phyloP scores from a whole-genome alignment of 2,797 vertebrate genomes.

The Cephalopachus bancanus region DNA sequence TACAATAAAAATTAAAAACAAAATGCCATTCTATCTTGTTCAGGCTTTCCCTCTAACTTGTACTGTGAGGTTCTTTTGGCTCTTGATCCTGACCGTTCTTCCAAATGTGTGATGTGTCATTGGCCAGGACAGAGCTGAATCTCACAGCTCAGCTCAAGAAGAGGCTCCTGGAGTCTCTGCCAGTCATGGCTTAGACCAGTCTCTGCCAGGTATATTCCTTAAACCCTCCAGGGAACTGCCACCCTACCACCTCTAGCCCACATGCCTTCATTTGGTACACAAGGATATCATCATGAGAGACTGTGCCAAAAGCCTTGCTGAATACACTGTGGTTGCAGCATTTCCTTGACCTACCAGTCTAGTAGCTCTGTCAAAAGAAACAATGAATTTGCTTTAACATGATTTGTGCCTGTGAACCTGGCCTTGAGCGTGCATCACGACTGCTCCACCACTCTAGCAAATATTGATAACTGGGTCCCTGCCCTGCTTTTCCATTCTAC shows the following conservation, averaged over 20 bases:
- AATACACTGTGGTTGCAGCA: neutral
- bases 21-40: neutral
- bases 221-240: neutral
- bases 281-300: neutral
- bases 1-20: neutral
- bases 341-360: constrained; percentile 40
- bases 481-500: neutral
- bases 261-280: neutral
- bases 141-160: neutral
- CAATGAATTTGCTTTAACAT: neutral
- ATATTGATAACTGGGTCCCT: neutral
- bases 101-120: too few species aligned
- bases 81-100: neutral
- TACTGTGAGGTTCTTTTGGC: neutral
- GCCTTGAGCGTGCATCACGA: neutral
- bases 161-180: too few species aligned
- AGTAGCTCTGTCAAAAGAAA: constrained; percentile 6
- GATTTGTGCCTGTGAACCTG: constrained; percentile 10
- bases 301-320: neutral
- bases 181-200: neutral
- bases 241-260: neutral
- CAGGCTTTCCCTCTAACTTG: neutral
- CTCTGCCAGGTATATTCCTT: too few species aligned
- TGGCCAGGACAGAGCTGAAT: neutral
- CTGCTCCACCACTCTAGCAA: constrained; percentile 1